Conservation (phyloP, 2,797 vertebrate species). For the Calcarius lapponicus region DNA sequence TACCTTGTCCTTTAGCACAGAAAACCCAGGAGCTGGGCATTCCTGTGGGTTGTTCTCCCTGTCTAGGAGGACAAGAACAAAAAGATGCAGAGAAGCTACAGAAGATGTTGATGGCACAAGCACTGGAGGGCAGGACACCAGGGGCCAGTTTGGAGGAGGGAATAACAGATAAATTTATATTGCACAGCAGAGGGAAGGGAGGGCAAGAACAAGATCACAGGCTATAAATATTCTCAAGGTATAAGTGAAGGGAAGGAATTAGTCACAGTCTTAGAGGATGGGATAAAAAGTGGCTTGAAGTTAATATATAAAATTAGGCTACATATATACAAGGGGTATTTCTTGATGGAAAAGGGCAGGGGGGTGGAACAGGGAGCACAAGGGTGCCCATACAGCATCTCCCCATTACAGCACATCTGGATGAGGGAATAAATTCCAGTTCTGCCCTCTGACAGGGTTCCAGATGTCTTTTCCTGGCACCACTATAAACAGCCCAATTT, state of each 20-base stretch:
- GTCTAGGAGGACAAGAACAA: neutral
- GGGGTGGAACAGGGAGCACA: neutral
- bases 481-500: neutral
- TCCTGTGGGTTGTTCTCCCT: neutral
- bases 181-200: neutral
- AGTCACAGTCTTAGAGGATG: slow-evolving; percentile 4
- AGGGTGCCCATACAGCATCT: neutral
- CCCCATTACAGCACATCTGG: neutral
- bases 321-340: neutral
- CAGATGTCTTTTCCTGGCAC: neutral
- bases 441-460: neutral
- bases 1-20: neutral
- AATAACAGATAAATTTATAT: neutral
- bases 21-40: neutral
- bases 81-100: neutral
- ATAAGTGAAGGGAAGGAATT: slow-evolving; percentile 15
- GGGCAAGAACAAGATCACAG: neutral
- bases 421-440: neutral
- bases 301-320: neutral
- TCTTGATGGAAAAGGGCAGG: neutral
- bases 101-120: neutral
- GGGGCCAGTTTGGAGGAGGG: neutral
- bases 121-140: neutral
- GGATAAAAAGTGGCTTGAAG: neutral
- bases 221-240: slow-evolving; percentile 24